Conservation (phyloP, 2,113 vertebrate species). For the Perca fluviatilis region DNA sequence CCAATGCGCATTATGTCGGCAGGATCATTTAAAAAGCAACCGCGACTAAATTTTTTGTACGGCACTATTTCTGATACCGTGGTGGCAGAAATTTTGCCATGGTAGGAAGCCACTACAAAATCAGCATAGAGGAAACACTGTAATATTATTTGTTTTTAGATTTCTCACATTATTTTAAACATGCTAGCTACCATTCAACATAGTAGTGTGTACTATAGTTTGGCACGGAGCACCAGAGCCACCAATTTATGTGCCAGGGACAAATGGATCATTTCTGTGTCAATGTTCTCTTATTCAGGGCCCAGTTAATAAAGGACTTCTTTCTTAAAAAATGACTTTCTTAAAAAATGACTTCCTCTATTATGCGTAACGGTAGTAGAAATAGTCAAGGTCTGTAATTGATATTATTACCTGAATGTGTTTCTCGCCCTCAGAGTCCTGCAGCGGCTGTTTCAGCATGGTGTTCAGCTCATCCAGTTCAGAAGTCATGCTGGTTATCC, state of each 20-base stretch:
- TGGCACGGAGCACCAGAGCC: not conserved
- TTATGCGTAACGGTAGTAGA: not conserved
- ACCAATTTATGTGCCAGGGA: not conserved
- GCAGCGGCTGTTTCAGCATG: constrained; percentile 78
- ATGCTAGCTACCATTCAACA: not conserved
- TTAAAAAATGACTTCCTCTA: not conserved
- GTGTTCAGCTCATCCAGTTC: constrained; percentile 82
- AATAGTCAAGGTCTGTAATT: not conserved
- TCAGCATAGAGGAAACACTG: no score
- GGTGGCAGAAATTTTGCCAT: no score
- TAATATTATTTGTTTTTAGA: not conserved
- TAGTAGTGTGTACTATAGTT: not conserved
- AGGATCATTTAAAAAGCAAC: no score
- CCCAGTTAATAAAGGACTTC: not conserved
- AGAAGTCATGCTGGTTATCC: constrained; percentile 74
- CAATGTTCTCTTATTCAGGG: not conserved
- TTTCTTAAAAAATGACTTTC: not conserved
- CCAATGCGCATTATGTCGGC: no score
- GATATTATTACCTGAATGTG: constrained; percentile 82
- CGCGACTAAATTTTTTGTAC: no score
- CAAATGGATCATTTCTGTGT: not conserved
- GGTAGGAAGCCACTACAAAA: no score
- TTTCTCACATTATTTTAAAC: not conserved
- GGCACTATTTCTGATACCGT: no score
- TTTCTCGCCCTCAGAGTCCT: constrained; percentile 79